Conservation (phyloP, 2,888 invertebrate genomes). For the Eutolmus rufibarbis region DNA sequence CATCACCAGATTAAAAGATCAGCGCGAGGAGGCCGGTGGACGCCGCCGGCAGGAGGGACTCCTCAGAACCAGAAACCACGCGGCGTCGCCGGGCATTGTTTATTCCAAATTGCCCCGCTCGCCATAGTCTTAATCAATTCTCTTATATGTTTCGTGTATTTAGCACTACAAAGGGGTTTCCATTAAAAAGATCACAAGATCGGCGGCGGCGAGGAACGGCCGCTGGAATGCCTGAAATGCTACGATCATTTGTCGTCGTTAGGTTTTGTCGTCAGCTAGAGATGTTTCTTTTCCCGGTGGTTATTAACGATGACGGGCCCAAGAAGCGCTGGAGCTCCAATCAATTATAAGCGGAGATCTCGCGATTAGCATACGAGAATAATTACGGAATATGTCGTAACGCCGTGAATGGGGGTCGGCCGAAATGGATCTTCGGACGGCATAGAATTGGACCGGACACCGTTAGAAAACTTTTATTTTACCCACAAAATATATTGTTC, state of each 20-base stretch:
- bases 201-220: neutral
- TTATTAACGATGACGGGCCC: slow-evolving; percentile 24
- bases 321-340: slow-evolving; percentile 1
- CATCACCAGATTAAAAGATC: slow-evolving; percentile 34
- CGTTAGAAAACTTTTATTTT: slow-evolving; percentile 12
- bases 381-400: slow-evolving; percentile 21
- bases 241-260: slow-evolving; percentile 27
- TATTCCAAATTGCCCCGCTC: slow-evolving; percentile 15
- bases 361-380: slow-evolving; percentile 19
- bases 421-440: neutral
- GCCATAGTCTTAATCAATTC: slow-evolving; percentile 33
- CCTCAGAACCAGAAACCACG: neutral
- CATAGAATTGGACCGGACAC: neutral
- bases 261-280: slow-evolving; percentile 18
- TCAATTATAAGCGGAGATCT: slow-evolving; percentile 15
- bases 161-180: slow-evolving; percentile 25
- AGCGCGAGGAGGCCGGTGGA: neutral
- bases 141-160: neutral
- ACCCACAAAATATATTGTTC: neutral
- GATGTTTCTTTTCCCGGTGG: slow-evolving; percentile 9
- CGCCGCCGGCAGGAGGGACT: neutral
- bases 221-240: slow-evolving; percentile 27
- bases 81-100: neutral
- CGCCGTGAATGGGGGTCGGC: neutral
- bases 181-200: slow-evolving; percentile 25